These are phyloP conservation scores for Diglossa brunneiventris DNA, from an alignment of 2,113 vertebrate species.

Conservation along the genomic window DNA sequence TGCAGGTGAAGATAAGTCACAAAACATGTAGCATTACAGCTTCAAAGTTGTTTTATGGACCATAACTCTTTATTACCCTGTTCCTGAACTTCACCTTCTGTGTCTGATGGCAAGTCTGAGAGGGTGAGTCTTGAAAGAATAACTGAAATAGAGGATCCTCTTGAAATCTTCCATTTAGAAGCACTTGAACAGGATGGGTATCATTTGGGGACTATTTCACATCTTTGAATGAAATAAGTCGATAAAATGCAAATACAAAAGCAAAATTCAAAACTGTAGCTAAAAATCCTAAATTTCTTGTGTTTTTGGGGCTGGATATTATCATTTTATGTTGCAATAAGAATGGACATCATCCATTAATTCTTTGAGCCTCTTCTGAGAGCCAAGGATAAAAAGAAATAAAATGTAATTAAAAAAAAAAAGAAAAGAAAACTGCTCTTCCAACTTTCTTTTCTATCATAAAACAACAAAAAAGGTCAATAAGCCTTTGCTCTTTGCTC, in stretches of 20 bases:
- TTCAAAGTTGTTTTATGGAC: neutral
- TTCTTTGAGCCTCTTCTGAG: neutral
- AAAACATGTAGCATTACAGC: neutral
- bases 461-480: neutral
- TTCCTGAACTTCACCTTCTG: neutral
- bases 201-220: neutral
- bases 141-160: neutral
- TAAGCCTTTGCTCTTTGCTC: neutral
- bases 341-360: fast-evolving
- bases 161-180: neutral
- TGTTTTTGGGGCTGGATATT: neutral
- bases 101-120: neutral
- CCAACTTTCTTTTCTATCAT: neutral
- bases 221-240: neutral
- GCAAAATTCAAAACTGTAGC: neutral
- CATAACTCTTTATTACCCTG: neutral
- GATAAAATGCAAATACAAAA: neutral
- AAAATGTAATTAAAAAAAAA: neutral
- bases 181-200: neutral
- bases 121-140: neutral
- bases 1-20: neutral
- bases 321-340: neutral
- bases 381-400: neutral
- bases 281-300: neutral
- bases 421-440: neutral